Evolutionary conservation across 2,113 vertebrate genomes (phyloP).

Genomic region (Barbus barbus): DNA sequence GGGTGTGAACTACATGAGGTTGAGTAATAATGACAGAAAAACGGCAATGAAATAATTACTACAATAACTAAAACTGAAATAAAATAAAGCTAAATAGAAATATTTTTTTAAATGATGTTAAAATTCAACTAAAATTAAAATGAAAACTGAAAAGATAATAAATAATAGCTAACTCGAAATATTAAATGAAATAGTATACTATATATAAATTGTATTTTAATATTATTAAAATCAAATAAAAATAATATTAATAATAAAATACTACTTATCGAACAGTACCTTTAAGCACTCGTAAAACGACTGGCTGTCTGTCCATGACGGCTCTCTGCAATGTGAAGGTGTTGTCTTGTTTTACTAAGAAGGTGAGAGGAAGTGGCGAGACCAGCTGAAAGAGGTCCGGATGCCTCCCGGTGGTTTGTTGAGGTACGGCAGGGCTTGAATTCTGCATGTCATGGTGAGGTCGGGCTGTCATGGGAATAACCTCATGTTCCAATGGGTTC

Average conservation of each 20-base stretch:
- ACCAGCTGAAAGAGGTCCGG: slow-evolving; percentile 60
- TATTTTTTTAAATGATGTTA: no score
- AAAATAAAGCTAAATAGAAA: neutral
- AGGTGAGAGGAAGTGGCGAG: slow-evolving; percentile 55
- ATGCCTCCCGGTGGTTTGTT: slow-evolving; percentile 56
- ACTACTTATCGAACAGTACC: slow-evolving; percentile 54
- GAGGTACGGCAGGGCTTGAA: slow-evolving; percentile 25
- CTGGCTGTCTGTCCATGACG: slow-evolving; percentile 63
- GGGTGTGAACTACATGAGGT: no score
- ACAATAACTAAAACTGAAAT: neutral
- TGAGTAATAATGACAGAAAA: no score
- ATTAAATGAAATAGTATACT: neutral
- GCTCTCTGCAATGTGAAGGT: slow-evolving; percentile 61
- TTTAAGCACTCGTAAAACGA: slow-evolving; percentile 70
- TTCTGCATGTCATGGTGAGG: slow-evolving; percentile 27
- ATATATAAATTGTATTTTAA: no score
- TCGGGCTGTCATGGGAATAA: slow-evolving; percentile 63
- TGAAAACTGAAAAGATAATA: neutral
- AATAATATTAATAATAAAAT: neutral
- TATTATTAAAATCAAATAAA: neutral
- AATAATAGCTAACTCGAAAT: neutral
- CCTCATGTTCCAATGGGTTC: slow-evolving; percentile 74
- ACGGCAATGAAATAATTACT: neutral
- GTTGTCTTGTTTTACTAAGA: slow-evolving; percentile 49
- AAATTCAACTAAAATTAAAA: neutral